Percentiles rank a stretch among this genome's conserved stretches.
phyloP scores from a whole-genome alignment of 2,888 invertebrate species.

The Athripsodes cinereus region DNA sequence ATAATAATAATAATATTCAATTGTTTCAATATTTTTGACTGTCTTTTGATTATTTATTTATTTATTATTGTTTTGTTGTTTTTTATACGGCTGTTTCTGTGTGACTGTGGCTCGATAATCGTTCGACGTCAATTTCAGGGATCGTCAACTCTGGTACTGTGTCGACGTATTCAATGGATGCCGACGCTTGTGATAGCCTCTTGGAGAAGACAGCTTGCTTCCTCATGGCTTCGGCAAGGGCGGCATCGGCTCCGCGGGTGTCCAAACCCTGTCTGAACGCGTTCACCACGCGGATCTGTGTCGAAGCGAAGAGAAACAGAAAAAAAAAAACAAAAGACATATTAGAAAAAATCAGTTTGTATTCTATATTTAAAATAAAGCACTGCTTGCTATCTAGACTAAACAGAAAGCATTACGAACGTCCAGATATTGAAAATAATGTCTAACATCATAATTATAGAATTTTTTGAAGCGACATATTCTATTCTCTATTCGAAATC shows the following conservation, averaged over 20 bases:
- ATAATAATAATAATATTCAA: neutral
- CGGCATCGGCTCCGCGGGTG: slow-evolving; percentile 89
- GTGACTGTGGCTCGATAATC: slow-evolving; percentile 88
- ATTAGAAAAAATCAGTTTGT: neutral
- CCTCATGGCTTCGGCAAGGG: slow-evolving; percentile 87
- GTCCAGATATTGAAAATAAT: neutral
- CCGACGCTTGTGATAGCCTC: slow-evolving; percentile 83
- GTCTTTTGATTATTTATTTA: neutral
- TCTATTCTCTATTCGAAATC: neutral
- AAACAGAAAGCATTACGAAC: neutral
- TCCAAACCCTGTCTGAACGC: slow-evolving; percentile 99
- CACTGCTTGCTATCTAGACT: neutral
- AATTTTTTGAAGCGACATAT: slow-evolving; percentile 1
- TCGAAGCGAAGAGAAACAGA: neutral
- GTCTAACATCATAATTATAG: too few species aligned
- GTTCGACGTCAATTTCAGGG: slow-evolving; percentile 88
- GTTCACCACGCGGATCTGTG: slow-evolving; percentile 97
- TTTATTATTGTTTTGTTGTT: slow-evolving; percentile 8
- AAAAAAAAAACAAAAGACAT: slow-evolving; percentile 5
- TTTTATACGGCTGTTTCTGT: slow-evolving; percentile 88
- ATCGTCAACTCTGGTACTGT: slow-evolving; percentile 83
- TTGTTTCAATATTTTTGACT: neutral
- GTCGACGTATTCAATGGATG: slow-evolving; percentile 85
- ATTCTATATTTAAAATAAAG: slow-evolving; percentile 2
- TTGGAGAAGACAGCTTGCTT: slow-evolving; percentile 90